These are phyloP conservation scores for Lethrus apterus DNA, from an alignment of 1,140 invertebrate species.

Conservation along the genomic window DNA sequence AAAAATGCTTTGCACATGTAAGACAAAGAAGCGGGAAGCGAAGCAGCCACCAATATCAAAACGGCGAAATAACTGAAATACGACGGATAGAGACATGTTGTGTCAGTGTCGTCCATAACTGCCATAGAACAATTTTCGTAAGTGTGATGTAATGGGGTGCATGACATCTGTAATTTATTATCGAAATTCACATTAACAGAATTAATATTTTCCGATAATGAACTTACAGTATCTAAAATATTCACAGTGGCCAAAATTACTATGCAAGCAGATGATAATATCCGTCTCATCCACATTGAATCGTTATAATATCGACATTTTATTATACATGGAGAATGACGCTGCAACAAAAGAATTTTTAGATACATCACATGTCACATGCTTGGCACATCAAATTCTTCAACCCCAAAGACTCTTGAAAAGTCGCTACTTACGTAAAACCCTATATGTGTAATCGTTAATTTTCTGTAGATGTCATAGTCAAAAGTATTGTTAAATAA, in stretches of 20 bases:
- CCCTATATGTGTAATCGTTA: no score
- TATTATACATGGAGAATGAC: conserved; percentile 33
- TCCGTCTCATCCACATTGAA: conserved; percentile 46
- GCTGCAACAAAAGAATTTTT: conserved; percentile 16
- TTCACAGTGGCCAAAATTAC: conserved; percentile 50
- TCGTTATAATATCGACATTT: conserved; percentile 47
- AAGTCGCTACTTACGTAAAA: no score
- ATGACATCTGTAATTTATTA: conserved; percentile 28
- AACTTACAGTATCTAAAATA: conserved; percentile 51
- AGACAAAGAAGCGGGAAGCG: conserved; percentile 65
- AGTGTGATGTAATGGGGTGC: conserved; percentile 22
- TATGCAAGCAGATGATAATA: conserved; percentile 49
- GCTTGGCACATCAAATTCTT: no score
- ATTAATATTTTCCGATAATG: background rate
- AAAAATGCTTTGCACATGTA: conserved; percentile 61
- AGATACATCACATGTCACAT: no score
- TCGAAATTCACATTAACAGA: background rate
- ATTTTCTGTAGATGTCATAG: no score
- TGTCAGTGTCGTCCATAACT: conserved; percentile 23
- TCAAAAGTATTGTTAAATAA: no score
- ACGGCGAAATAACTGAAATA: conserved; percentile 67
- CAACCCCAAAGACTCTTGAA: no score
- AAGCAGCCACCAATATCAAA: conserved; percentile 60
- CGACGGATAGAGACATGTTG: conserved; percentile 57
- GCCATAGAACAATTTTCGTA: conserved; percentile 28